phyloP scores from a whole-genome alignment of 1,140 invertebrate genomes.

The Drosophila kohkoa region DNA sequence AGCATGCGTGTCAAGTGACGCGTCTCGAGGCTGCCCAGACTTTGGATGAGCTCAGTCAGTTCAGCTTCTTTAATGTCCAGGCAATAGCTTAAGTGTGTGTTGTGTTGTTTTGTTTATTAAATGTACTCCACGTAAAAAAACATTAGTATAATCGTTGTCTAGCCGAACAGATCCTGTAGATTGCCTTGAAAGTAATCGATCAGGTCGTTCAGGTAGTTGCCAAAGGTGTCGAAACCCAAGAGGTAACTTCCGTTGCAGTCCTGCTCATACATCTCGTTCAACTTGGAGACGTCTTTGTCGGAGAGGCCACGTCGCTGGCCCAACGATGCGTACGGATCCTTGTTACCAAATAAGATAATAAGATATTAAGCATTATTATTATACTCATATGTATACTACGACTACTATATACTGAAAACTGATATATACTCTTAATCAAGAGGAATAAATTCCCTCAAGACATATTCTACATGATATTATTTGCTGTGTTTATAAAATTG shows the following conservation, averaged over 20 bases:
- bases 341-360: constrained; percentile 1
- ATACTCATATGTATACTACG: background rate
- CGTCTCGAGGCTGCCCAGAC: constrained; percentile 85
- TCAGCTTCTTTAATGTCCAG: constrained; percentile 85
- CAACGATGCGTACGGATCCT: constrained; percentile 84
- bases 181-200: constrained; percentile 78
- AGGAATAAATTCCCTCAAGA: background rate
- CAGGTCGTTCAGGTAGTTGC: constrained; percentile 69
- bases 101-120: constrained; percentile 20
- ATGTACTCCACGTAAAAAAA: constrained; percentile 4
- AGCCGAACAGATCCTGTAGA: constrained; percentile 64
- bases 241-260: constrained; percentile 80
- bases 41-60: constrained; percentile 86
- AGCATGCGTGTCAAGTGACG: constrained; percentile 50
- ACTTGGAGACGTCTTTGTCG: constrained; percentile 88
- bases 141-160: constrained; percentile 20
- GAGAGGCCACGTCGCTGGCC: constrained; percentile 89
- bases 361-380: constrained; percentile 1
- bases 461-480: background rate
- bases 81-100: constrained; percentile 9
- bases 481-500: constrained; percentile 8
- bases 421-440: background rate
- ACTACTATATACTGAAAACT: background rate
- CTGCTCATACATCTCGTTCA: constrained; percentile 88
- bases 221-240: constrained; percentile 69